phyloP scores from a whole-genome alignment of 2,888 invertebrate species.

The Galerucella nymphaeae region DNA sequence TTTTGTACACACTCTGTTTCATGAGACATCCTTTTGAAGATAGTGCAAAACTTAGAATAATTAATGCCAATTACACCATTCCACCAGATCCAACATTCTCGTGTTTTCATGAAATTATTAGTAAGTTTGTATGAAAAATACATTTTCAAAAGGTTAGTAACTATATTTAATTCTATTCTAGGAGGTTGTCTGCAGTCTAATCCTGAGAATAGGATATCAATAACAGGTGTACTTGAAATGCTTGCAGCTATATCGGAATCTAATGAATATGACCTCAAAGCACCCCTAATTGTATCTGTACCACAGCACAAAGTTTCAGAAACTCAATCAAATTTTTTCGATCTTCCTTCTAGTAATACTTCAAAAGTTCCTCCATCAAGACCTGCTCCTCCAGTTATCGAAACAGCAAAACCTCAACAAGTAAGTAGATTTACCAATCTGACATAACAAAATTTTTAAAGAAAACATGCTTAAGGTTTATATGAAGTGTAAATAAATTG shows the following conservation, averaged over 20 bases:
- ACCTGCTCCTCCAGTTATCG: slow-evolving; percentile 54
- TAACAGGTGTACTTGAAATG: slow-evolving; percentile 84
- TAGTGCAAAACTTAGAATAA: slow-evolving; percentile 91
- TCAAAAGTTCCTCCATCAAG: slow-evolving; percentile 55
- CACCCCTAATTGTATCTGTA: slow-evolving; percentile 69
- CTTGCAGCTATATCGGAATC: slow-evolving; percentile 91
- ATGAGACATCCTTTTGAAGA: slow-evolving; percentile 98
- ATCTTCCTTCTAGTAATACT: slow-evolving; percentile 52
- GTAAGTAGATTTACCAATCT: slow-evolving; percentile 21
- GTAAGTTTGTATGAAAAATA: slow-evolving; percentile 67
- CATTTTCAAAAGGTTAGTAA: too few species aligned
- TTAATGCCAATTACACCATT: slow-evolving; percentile 94
- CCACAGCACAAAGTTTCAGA: slow-evolving; percentile 60
- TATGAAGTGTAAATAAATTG: neutral
- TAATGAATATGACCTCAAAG: slow-evolving; percentile 83
- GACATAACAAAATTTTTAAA: neutral
- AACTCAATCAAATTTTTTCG: slow-evolving; percentile 48
- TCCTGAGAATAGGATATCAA: slow-evolving; percentile 83
- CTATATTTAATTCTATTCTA: slow-evolving; percentile 55
- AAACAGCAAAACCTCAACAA: slow-evolving; percentile 48
- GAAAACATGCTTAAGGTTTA: too few species aligned
- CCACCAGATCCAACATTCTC: slow-evolving; percentile 84
- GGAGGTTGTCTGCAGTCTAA: slow-evolving; percentile 85
- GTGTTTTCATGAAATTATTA: slow-evolving; percentile 90
- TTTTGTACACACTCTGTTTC: slow-evolving; percentile 91